These are phyloP conservation scores for human (Homo sapiens) DNA, from an alignment of 2,113 vertebrate genomes.

Conservation along the genomic window GRCh38 chr16:1427501-1428000, in stretches of 20 bases:
- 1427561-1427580: background rate
- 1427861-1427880: background rate
- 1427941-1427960: background rate
- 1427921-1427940: too few species aligned
- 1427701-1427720: background rate
- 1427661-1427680: rapidly evolving
- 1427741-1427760: background rate
- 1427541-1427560: background rate
- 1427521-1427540: background rate
- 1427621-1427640: background rate
- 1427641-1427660: too few species aligned
- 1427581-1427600: too few species aligned
- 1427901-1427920: too few species aligned
- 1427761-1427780: background rate
- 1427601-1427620: background rate
- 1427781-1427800: background rate
- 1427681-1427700: background rate
- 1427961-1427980: background rate
- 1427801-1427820: background rate
- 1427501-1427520: background rate
- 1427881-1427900: background rate
- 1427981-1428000: background rate
- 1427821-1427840: background rate
- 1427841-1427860: background rate
- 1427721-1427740: background rate